Conservation (phyloP, 2,113 vertebrate genomes). For the Theristicus caerulescens region DNA sequence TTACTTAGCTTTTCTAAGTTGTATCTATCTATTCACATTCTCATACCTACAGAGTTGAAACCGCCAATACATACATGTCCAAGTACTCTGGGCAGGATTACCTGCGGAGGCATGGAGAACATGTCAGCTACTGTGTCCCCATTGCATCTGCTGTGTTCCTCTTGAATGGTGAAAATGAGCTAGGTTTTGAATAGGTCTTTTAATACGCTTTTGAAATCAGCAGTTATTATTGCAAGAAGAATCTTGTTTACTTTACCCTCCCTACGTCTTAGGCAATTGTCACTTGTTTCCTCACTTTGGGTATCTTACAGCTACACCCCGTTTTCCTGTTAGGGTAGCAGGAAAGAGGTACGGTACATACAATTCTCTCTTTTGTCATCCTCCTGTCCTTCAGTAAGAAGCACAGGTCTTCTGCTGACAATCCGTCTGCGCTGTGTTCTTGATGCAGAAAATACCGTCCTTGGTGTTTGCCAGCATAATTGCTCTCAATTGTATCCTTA, state of each 20-base stretch:
- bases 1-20: neutral
- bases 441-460: neutral
- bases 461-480: neutral
- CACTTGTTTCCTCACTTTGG: neutral
- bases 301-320: neutral
- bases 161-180: neutral
- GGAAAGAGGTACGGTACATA: neutral
- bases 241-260: neutral
- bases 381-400: neutral
- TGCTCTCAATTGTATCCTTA: accelerated
- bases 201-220: neutral
- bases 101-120: accelerated
- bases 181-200: neutral
- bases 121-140: neutral
- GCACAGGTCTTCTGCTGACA: neutral
- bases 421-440: neutral
- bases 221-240: neutral
- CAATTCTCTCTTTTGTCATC: neutral
- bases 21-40: accelerated
- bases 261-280: neutral
- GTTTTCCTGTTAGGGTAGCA: neutral
- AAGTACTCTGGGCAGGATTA: neutral
- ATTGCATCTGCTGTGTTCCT: neutral
- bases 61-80: accelerated
- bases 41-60: neutral